Evolutionary conservation across 1,140 invertebrate genomes (phyloP), one percentile per base, ranked within the genome.

Genomic region (Mycetomoellerius zeteki): DNA sequence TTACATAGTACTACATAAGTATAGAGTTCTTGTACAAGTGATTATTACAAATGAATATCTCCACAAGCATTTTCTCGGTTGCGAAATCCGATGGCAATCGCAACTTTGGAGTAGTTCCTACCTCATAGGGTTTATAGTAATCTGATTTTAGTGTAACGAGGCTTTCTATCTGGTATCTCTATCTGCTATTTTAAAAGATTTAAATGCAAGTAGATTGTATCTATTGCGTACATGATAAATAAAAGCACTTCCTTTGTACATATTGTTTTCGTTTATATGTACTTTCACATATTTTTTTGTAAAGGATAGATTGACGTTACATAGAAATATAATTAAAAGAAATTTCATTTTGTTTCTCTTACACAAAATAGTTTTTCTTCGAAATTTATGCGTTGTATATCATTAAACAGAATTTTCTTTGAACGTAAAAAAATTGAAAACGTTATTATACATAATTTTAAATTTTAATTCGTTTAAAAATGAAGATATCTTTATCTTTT

Each of bases 21-120:
- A 56, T 56, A 56, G 27, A 71, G 19, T 73, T 73, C 19, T 54
- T 56, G 27, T 21, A 58, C 19, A 37, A 37, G 73, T 43, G 7
- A 14, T 76, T 60, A 12, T 14, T 76, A 60, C 21, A 58, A 76
- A 58, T 60, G 21, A 50, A 76, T 76, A 76, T 60, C 72, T 75
- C n/a, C 1, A 54, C 71, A 54, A 54, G 50, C 5, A 76, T 50
- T 58, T 76, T 58, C 21, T 60, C 73, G 71, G 24, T 73, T 56
- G 19, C 27, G 19, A 56, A 56, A 56, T 56, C 56, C 27, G 50
- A 73, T 54, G 27, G 50, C 71, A 73, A 73, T 73, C 71, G 19
- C n/a, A 73, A 27, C 50, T 50, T 33, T 12, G 52, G 3, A 56
- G 19, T 50, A 56, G 27, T 33, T 73, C 56, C 27, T 37, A 56